Evolutionary conservation across 2,797 vertebrate genomes (phyloP).

Genomic region (Harpagifer antarcticus): DNA sequence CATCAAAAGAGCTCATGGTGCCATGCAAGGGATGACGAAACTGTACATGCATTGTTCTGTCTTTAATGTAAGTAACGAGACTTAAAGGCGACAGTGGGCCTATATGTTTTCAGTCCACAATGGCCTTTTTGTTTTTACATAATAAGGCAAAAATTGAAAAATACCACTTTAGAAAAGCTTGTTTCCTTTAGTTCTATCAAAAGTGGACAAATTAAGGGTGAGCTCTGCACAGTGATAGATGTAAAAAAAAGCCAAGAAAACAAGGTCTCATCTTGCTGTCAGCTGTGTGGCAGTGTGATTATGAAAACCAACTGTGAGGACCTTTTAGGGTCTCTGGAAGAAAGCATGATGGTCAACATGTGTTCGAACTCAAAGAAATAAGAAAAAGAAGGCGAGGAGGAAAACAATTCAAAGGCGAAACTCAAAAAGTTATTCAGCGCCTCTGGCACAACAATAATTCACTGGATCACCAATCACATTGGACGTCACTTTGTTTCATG

Average conservation of each 20-base stretch:
- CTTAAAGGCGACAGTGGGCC: background rate
- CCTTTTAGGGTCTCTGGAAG: constrained; percentile 79
- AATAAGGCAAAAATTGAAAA: constrained; percentile 11
- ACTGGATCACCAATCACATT: constrained; percentile 62
- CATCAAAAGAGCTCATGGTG: constrained; percentile 30
- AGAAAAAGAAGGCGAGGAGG: background rate
- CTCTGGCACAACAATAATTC: constrained; percentile 76
- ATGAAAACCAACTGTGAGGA: constrained; percentile 82
- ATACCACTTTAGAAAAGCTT: background rate
- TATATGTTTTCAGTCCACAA: background rate
- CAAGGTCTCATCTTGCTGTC: constrained; percentile 69
- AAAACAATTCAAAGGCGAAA: constrained; percentile 66
- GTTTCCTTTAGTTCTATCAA: background rate
- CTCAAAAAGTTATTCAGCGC: constrained; percentile 60
- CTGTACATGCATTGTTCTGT: constrained; percentile 1
- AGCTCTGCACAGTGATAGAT: constrained; percentile 37
- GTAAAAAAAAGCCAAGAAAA: constrained; percentile 40
- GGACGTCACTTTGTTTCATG: constrained; percentile 71
- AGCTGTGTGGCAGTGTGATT: constrained; percentile 73
- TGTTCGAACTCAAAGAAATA: constrained; percentile 70
- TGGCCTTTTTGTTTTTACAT: background rate
- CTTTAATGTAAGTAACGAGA: background rate
- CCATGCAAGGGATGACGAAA: constrained; percentile 26
- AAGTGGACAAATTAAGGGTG: background rate
- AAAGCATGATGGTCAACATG: constrained; percentile 80